Evolutionary conservation across 1,140 invertebrate species (phyloP).

Genomic region (Diploscapter pachys): DNA sequence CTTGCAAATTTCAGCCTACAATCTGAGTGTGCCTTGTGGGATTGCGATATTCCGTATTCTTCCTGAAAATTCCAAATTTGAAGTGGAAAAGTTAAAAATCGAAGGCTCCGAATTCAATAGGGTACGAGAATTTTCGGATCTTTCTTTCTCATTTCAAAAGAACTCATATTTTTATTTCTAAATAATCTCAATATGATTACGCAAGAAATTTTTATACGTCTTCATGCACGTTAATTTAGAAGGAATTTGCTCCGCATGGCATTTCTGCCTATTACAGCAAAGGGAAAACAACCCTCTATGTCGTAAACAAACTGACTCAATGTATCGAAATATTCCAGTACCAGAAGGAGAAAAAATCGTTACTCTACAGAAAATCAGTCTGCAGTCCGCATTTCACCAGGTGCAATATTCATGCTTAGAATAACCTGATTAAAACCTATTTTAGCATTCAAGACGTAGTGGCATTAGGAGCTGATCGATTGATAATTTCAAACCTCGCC

Average conservation of each 20-base stretch:
- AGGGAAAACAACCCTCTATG: conserved; percentile 4
- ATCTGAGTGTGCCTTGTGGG: too few species aligned
- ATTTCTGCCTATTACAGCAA: conserved; percentile 13
- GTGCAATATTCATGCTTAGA: not conserved
- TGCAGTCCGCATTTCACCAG: not conserved
- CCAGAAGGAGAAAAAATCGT: conserved; percentile 8
- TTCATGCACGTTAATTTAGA: not conserved
- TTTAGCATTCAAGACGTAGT: conserved; percentile 5
- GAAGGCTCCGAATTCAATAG: not conserved
- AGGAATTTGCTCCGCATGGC: not conserved
- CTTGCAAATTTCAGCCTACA: too few species aligned
- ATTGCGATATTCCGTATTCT: too few species aligned
- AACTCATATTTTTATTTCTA: too few species aligned
- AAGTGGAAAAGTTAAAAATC: not conserved
- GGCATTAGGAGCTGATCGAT: conserved; percentile 17
- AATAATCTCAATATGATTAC: too few species aligned
- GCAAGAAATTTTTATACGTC: too few species aligned
- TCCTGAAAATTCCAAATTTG: not conserved
- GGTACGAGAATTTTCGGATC: not conserved
- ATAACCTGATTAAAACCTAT: not conserved
- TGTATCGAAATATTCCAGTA: conserved; percentile 5
- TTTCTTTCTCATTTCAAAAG: too few species aligned
- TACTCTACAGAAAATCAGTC: conserved; percentile 9
- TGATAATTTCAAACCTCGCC: conserved; percentile 20
- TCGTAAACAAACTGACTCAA: not conserved